Evolutionary conservation across 2,797 vertebrate species (phyloP).

Genomic region (Borostomias antarcticus): DNA sequence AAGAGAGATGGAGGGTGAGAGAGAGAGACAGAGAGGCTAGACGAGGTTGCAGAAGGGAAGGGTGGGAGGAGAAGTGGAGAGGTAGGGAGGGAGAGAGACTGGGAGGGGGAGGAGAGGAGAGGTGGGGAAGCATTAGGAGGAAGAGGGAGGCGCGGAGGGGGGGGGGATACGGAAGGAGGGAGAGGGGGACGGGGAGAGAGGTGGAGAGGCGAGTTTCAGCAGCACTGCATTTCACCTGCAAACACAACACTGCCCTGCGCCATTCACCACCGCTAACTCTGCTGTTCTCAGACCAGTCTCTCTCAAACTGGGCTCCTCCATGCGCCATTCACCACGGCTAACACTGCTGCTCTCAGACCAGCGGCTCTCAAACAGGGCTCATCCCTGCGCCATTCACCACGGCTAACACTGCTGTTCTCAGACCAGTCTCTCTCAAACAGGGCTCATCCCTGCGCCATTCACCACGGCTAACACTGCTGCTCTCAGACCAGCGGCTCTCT

Average conservation of each 20-base stretch:
- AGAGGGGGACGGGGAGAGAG: neutral
- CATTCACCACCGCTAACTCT: conserved; percentile 14
- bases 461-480: neutral
- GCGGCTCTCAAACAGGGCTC: neutral
- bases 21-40: conserved; percentile 15
- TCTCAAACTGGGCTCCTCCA: no score
- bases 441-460: no score
- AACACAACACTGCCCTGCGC: conserved; percentile 32
- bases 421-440: no score
- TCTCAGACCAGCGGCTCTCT: neutral
- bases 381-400: neutral
- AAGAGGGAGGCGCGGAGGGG: neutral
- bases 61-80: conserved; percentile 5
- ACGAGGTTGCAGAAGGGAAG: neutral
- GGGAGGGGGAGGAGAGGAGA: neutral
- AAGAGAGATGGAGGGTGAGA: conserved; percentile 8
- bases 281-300: no score
- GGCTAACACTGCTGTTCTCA: no score
- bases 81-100: neutral
- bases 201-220: neutral
- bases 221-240: conserved; percentile 39
- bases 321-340: neutral
- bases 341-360: neutral
- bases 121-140: neutral
- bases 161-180: neutral